Evolutionary conservation across 2,888 invertebrate species (phyloP).

Genomic region (Punctoribates punctum): DNA sequence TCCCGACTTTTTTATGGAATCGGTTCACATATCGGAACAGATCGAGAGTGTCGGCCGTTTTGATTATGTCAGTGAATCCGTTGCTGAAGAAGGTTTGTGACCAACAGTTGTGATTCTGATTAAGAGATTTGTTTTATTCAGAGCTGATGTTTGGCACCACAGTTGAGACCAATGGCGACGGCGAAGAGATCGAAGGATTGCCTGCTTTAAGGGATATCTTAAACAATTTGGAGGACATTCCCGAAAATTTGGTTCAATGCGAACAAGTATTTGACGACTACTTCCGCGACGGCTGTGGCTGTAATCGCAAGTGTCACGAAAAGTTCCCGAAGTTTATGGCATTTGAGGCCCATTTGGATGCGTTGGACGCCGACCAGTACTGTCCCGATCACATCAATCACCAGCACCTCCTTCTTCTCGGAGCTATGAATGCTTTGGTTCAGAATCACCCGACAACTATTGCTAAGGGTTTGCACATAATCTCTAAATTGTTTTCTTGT

Average conservation of each 20-base stretch:
- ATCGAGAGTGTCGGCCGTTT: neutral
- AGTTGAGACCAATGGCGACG: neutral
- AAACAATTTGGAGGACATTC: slow-evolving; percentile 28
- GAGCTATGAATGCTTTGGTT: slow-evolving; percentile 40
- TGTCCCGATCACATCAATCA: slow-evolving; percentile 42
- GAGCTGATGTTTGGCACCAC: neutral
- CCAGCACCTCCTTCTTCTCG: slow-evolving; percentile 39
- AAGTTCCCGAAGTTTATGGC: slow-evolving; percentile 37
- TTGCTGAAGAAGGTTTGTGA: slow-evolving; percentile 26
- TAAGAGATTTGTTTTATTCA: too few relatives aligned
- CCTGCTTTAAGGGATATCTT: neutral
- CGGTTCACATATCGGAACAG: neutral
- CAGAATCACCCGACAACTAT: slow-evolving; percentile 36
- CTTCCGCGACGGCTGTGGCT: slow-evolving; percentile 38
- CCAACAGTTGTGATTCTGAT: too few relatives aligned
- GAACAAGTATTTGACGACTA: slow-evolving; percentile 32
- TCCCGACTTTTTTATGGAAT: slow-evolving; percentile 33
- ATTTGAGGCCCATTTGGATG: slow-evolving; percentile 40
- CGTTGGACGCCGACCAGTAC: slow-evolving; percentile 38
- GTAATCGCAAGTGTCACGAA: slow-evolving; percentile 35
- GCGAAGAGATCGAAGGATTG: neutral
- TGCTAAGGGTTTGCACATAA: slow-evolving; percentile 3
- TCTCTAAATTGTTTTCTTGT: neutral
- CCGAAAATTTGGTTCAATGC: slow-evolving; percentile 20
- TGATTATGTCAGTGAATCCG: slow-evolving; percentile 8